Evolutionary conservation across 2,888 invertebrate genomes (phyloP), one percentile per base, ranked within the genome.

Genomic region (Ormyrus nitidulus): DNA sequence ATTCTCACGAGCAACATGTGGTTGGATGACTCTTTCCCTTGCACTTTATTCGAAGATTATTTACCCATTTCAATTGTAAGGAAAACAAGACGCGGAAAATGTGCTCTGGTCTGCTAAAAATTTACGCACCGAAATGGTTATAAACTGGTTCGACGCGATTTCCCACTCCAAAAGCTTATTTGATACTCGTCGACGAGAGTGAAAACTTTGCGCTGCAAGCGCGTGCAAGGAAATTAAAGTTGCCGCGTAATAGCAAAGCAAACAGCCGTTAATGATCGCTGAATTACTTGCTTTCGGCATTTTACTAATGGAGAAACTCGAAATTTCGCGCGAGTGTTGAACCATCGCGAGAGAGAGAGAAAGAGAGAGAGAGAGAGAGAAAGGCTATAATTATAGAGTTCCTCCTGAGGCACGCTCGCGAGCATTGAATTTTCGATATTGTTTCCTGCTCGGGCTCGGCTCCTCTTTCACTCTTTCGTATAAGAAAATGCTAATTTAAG

Each of bases 291-390:
- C 10, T 54, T 65, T 66, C 34, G 70, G 64, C 71, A 13, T 6
- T 61, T 62, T 65, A 13, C 65, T 77, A 77, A 77, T 71, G 77
- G 65, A 71, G 51, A 77, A 77, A 77, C 71, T 77, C 54, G 70
- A 69, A 69, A 77, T 65, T 71, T 76, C 68, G 46, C 13, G 1
- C 48, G 46, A 4, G 49, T 19, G 19, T 58, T 2, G 4, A 34
- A 34, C 34, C 34, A 34, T 5, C 64, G 49, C n/a, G 1, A 3
- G 3, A 3, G 34, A 1, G 34, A 34, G 2, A 34, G 34, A 34
- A 1, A 34, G 34, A 34, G 34, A 34, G 1, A 34, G 34, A 34
- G 34, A 34, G 34, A 13, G 19, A 19, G 19, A 19, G 19, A 19
- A 2, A 2, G 53, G 56, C 8, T 46, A 53, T 68, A 75, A 75